A percentile compares a stretch with the other conserved stretches of the same genome.
These are phyloP conservation scores for Brachyistius frenatus DNA, from an alignment of 2,113 vertebrate species.

Conservation along the genomic window DNA sequence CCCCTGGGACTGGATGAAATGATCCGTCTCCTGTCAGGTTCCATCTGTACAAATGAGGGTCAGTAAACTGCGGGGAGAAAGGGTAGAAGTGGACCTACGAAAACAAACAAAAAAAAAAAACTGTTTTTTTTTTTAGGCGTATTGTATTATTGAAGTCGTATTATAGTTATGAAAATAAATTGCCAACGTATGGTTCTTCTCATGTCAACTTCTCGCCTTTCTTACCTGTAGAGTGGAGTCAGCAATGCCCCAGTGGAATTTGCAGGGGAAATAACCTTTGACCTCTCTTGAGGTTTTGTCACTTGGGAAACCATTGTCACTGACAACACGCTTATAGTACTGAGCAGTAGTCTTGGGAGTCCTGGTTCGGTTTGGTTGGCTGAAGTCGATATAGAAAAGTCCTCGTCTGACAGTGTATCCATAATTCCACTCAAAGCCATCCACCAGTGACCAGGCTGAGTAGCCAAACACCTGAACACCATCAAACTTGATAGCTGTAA, in stretches of 20 bases:
- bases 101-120: conserved; percentile 25
- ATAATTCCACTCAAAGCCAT: conserved; percentile 96
- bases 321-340: conserved; percentile 90
- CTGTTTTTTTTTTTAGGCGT: background rate
- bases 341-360: conserved; percentile 91
- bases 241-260: conserved; percentile 94
- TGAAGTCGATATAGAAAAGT: conserved; percentile 93
- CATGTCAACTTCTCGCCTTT: background rate
- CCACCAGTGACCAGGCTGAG: conserved; percentile 93
- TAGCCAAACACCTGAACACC: conserved; percentile 91
- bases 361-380: conserved; percentile 84
- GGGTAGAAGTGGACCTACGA: conserved; percentile 88
- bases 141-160: background rate
- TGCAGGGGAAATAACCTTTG: conserved; percentile 89
- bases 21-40: conserved; percentile 90
- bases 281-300: conserved; percentile 75
- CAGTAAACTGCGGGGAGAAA: conserved; percentile 93
- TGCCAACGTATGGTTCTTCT: background rate
- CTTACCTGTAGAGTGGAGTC: conserved; percentile 93
- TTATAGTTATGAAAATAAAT: background rate
- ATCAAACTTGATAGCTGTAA: conserved; percentile 89
- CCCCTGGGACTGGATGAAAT: conserved; percentile 86
- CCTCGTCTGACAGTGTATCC: conserved; percentile 89
- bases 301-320: conserved; percentile 88
- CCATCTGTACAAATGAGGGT: conserved; percentile 93